Percentiles rank a stretch among this genome's conserved stretches.
These are phyloP conservation scores for Orius insidiosus DNA, from an alignment of 1,140 invertebrate species.

Conservation along the genomic window DNA sequence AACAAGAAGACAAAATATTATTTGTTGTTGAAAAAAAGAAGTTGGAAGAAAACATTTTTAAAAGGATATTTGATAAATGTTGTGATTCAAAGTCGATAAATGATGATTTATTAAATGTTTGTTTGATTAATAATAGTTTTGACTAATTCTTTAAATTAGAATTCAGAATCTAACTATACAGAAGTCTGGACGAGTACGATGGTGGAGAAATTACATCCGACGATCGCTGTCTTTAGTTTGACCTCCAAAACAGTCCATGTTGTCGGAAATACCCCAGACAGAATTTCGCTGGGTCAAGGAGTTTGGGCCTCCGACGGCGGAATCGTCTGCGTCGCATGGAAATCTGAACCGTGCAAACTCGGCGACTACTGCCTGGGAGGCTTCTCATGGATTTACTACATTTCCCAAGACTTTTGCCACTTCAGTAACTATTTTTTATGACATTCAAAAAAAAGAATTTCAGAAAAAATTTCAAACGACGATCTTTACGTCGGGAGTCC, in stretches of 20 bases:
- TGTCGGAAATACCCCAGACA: slow-evolving; percentile 41
- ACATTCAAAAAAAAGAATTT: slow-evolving; percentile 13
- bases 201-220: too few relatives aligned
- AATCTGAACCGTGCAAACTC: slow-evolving; percentile 49
- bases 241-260: slow-evolving; percentile 19
- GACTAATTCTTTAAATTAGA: too few relatives aligned
- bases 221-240: too few relatives aligned
- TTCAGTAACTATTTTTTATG: slow-evolving; percentile 34
- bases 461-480: slow-evolving; percentile 32
- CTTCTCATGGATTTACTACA: slow-evolving; percentile 43
- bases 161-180: too few relatives aligned
- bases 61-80: too few relatives aligned
- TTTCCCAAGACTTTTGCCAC: slow-evolving; percentile 31
- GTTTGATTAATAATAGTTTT: too few relatives aligned
- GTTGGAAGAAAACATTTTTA: too few relatives aligned
- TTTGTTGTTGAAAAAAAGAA: too few relatives aligned
- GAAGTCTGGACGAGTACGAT: too few relatives aligned
- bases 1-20: too few relatives aligned
- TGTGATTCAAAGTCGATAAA: too few relatives aligned
- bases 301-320: slow-evolving; percentile 48
- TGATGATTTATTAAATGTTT: too few relatives aligned
- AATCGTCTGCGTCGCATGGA: slow-evolving; percentile 60
- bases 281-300: slow-evolving; percentile 51
- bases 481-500: slow-evolving; percentile 39
- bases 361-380: slow-evolving; percentile 72